phyloP scores from a whole-genome alignment of 2,888 invertebrate genomes.

The Phengaris arion region DNA sequence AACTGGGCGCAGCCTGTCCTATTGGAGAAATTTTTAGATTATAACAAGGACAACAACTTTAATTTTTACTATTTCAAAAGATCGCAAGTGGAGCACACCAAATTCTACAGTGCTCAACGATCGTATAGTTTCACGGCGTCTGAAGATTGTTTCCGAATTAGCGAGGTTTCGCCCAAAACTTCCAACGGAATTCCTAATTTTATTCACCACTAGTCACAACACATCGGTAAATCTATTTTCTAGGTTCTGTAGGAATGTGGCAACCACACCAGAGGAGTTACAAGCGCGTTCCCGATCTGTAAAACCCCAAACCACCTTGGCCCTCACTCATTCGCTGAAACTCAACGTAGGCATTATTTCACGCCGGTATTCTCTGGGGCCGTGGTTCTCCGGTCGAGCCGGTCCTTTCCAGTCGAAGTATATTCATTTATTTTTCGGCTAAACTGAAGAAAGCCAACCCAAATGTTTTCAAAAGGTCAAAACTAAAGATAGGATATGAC shows the following conservation, averaged over 20 bases:
- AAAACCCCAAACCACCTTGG: no score
- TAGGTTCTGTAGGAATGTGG: neutral
- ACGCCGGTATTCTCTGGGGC: no score
- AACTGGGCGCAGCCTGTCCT: no score
- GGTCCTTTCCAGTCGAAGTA: neutral
- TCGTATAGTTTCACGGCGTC: slow-evolving; percentile 38
- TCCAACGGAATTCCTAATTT: slow-evolving; percentile 12
- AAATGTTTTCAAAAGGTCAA: no score
- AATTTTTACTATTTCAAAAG: neutral
- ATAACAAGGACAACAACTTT: no score
- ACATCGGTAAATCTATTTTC: neutral
- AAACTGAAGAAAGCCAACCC: neutral
- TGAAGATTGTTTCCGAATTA: slow-evolving; percentile 39
- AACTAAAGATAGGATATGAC: no score
- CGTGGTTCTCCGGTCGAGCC: neutral
- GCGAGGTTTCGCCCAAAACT: slow-evolving; percentile 38
- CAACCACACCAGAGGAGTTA: no score
- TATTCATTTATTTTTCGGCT: neutral
- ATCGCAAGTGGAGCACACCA: slow-evolving; percentile 15
- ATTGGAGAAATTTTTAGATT: no score
- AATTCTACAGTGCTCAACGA: slow-evolving; percentile 29
- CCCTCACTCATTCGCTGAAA: no score
- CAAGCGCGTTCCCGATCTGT: no score
- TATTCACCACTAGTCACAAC: slow-evolving; percentile 11
- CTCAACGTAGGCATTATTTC: no score